A percentile compares a stretch with the other conserved stretches of the same genome.
These are phyloP conservation scores for Dexiosoma caninum DNA, from an alignment of 2,888 invertebrate species.

Conservation along the genomic window DNA sequence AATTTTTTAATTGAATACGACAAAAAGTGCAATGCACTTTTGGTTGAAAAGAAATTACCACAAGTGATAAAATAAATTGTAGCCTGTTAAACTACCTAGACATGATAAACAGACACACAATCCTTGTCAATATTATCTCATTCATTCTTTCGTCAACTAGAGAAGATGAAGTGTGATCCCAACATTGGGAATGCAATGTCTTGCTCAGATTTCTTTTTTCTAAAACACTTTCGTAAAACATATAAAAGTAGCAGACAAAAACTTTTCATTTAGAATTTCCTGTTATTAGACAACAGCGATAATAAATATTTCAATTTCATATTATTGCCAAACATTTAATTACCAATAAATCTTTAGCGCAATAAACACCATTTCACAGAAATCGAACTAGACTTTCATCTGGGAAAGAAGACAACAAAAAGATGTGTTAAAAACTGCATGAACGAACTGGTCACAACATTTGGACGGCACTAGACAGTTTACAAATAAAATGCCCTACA, in stretches of 20 bases:
- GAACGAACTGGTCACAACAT: background rate
- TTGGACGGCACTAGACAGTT: background rate
- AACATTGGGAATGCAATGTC: too few relatives aligned
- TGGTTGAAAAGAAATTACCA: too few relatives aligned
- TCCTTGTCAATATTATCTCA: too few relatives aligned
- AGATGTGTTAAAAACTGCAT: background rate
- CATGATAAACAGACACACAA: too few relatives aligned
- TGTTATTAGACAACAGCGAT: background rate
- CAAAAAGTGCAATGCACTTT: too few relatives aligned
- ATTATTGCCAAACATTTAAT: constrained; percentile 14
- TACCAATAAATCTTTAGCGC: constrained; percentile 17
- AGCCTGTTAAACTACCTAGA: too few relatives aligned
- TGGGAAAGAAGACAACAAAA: background rate
- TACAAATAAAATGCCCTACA: background rate
- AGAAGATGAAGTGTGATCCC: too few relatives aligned
- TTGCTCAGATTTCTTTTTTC: too few relatives aligned
- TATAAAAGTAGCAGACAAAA: background rate
- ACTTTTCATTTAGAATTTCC: background rate
- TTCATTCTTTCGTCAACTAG: too few relatives aligned
- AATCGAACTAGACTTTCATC: constrained; percentile 13
- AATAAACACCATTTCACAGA: constrained; percentile 10
- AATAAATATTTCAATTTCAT: background rate
- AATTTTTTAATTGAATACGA: too few relatives aligned
- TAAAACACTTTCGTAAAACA: too few relatives aligned
- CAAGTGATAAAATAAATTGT: too few relatives aligned